Evolutionary conservation across 2,797 vertebrate species (phyloP).

Genomic region (Tiaroga cobitis): DNA sequence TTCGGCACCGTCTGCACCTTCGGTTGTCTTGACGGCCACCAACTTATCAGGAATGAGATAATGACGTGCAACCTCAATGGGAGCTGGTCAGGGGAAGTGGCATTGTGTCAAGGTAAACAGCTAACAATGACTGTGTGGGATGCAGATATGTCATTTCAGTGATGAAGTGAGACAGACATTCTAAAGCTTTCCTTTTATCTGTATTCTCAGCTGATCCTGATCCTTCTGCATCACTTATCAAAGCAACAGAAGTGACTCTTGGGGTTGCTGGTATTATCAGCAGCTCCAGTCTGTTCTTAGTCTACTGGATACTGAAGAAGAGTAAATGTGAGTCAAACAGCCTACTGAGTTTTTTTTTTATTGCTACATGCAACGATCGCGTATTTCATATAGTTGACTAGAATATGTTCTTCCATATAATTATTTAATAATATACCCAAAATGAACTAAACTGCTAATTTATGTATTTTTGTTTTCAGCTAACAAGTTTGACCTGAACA

Average conservation of each 20-base stretch:
- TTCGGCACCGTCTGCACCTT: slow-evolving; percentile 77
- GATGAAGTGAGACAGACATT: background rate
- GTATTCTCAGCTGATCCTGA: slow-evolving; percentile 21
- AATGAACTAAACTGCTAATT: background rate
- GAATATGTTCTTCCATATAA: background rate
- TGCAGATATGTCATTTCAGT: background rate
- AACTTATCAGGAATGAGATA: slow-evolving; percentile 62
- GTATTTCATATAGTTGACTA: background rate
- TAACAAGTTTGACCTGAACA: slow-evolving; percentile 73
- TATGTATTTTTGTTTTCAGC: slow-evolving; percentile 48
- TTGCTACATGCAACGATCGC: background rate
- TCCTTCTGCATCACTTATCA: slow-evolving; percentile 12
- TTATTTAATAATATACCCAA: background rate
- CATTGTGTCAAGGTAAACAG: slow-evolving; percentile 75
- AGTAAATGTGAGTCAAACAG: slow-evolving; percentile 54
- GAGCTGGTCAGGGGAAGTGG: slow-evolving; percentile 74
- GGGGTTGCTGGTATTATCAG: slow-evolving; percentile 60
- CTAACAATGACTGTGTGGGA: background rate
- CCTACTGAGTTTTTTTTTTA: no score
- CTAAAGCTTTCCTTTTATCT: slow-evolving; percentile 46
- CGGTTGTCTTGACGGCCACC: slow-evolving; percentile 71
- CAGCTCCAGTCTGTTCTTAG: slow-evolving; percentile 60
- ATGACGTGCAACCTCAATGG: slow-evolving; percentile 73
- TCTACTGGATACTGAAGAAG: slow-evolving; percentile 68
- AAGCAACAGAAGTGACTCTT: slow-evolving; percentile 38